phyloP scores from a whole-genome alignment of 2,113 vertebrate genomes.

The Barnardius zonarius region DNA sequence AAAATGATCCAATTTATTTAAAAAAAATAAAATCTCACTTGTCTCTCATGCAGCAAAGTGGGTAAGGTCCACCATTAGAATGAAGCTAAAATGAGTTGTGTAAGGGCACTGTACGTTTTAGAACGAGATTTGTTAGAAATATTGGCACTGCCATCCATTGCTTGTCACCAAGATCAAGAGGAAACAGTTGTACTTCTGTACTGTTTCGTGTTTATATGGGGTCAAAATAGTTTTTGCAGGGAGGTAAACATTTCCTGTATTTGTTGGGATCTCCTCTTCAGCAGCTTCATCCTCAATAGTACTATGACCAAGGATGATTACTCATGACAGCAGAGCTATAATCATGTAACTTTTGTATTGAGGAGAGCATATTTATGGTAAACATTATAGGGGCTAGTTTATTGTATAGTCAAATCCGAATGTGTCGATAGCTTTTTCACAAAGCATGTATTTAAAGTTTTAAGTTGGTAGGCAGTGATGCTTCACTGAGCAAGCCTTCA shows the following conservation, averaged over 20 bases:
- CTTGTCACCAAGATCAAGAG: background rate
- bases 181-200: background rate
- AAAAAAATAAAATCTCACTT: background rate
- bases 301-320: background rate
- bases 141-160: background rate
- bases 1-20: background rate
- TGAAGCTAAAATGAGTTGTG: background rate
- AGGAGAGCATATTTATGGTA: background rate
- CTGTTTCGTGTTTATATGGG: background rate
- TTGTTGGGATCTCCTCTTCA: background rate
- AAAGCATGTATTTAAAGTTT: background rate
- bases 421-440: background rate
- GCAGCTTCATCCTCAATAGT: background rate
- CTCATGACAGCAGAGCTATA: background rate
- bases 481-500: background rate
- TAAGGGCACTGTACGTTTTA: background rate
- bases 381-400: background rate
- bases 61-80: background rate
- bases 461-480: background rate
- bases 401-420: background rate
- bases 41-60: background rate
- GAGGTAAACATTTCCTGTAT: background rate
- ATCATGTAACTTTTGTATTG: background rate
- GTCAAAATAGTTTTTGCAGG: background rate
- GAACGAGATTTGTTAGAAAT: background rate